Evolutionary conservation across 2,113 vertebrate species (phyloP).

Genomic region (Synodontis membranacea): DNA sequence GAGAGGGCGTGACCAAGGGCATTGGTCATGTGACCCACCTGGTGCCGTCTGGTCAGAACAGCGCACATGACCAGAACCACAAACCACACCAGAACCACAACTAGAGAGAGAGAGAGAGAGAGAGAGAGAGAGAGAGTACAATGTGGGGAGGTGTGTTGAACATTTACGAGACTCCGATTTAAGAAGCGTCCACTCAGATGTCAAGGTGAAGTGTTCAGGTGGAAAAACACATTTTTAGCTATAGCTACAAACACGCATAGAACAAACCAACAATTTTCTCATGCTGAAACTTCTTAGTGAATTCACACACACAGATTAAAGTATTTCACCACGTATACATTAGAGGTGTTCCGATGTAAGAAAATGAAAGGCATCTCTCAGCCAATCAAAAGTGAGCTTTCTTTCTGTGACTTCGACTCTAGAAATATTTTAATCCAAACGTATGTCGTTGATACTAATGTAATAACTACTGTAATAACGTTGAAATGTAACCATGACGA

Average conservation of each 20-base stretch:
- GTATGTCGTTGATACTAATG: no score
- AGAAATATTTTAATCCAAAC: background rate
- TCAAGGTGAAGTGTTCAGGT: background rate
- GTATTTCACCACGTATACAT: no score
- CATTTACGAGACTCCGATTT: background rate
- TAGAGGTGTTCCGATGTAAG: no score
- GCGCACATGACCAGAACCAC: slow-evolving; percentile 51
- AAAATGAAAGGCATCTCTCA: no score
- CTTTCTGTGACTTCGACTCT: no score
- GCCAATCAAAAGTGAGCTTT: no score
- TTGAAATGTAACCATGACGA: background rate
- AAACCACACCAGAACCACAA: slow-evolving; percentile 62
- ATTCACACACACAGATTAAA: background rate
- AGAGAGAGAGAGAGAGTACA: slow-evolving; percentile 45
- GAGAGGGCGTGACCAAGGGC: slow-evolving; percentile 95
- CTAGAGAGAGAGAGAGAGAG: slow-evolving; percentile 50
- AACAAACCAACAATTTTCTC: background rate
- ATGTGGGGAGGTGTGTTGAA: background rate
- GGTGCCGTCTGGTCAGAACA: slow-evolving; percentile 76
- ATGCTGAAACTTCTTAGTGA: background rate
- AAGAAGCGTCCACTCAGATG: background rate
- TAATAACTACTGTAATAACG: no score
- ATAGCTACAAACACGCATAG: background rate
- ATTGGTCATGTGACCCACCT: slow-evolving; percentile 91
- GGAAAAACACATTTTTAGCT: background rate